phyloP scores from a whole-genome alignment of 2,797 vertebrate species.

The Lophius americanus region DNA sequence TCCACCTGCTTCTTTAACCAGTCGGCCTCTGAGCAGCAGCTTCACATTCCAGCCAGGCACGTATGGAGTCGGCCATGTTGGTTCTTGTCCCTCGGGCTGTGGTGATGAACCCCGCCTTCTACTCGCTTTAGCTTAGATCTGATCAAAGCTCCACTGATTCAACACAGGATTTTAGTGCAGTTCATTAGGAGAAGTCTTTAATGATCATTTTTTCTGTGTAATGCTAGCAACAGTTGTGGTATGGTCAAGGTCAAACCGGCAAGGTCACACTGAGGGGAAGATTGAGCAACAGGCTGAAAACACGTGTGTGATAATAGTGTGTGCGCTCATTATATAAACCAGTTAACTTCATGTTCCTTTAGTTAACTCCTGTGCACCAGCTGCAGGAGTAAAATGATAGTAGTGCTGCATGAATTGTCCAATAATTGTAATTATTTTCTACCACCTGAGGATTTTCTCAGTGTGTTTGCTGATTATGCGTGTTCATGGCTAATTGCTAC shows the following conservation, averaged over 20 bases:
- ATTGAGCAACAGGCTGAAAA: background rate
- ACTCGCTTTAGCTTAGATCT: background rate
- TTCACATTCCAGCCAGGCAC: slow-evolving; percentile 9
- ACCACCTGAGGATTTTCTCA: too few species aligned
- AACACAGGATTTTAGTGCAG: background rate
- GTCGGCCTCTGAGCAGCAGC: slow-evolving; percentile 1
- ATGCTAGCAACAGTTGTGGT: slow-evolving; percentile 1
- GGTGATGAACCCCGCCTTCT: background rate
- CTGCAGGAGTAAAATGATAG: too few species aligned
- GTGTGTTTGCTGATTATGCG: too few species aligned
- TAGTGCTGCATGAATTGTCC: too few species aligned
- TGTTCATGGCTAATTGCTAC: too few species aligned
- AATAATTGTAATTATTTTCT: too few species aligned
- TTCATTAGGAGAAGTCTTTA: background rate
- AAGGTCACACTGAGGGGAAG: slow-evolving; percentile 25
- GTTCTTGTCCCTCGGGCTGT: background rate
- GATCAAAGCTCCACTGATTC: background rate
- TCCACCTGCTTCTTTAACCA: slow-evolving; percentile 42
- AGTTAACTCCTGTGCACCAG: too few species aligned
- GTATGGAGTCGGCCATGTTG: slow-evolving; percentile 51
- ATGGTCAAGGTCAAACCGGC: slow-evolving; percentile 35
- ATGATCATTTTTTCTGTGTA: background rate
- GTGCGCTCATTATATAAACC: background rate
- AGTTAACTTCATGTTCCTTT: too few species aligned
- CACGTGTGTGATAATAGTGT: background rate